Base-by-base conservation (phyloP, 2,888 invertebrate genomes). In the Linhomoeus sp. region DNA sequence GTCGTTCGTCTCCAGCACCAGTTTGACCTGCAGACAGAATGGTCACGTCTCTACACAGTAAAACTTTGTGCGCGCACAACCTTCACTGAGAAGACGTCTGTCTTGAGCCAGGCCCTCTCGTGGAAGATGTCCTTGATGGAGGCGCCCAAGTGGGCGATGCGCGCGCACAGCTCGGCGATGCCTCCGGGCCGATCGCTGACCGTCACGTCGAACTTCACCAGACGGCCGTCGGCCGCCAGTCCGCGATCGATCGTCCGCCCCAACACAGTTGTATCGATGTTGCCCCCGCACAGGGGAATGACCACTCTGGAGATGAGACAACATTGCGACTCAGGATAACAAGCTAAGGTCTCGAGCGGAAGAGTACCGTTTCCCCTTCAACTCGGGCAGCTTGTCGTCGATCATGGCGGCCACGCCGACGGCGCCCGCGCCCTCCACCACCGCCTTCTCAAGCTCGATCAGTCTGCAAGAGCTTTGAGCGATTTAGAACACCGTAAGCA, bases 91-190 rank as follows among this genome's bases (percentile, higher is more conserved):
- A 86, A 87, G 43, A 92, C 80, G 64, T 92, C 88, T 1, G 78
- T 77, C 49, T 77, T 78, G 17, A 90, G 76, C 88, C 88, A 90
- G 1, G 90, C 88, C 46, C 90, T 74, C 64, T 92, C 90, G 65
- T 92, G 90, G 68, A 85, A 80, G 49, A 92, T 86, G 62, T 90
- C 90, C 67, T 90, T 92, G 53, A 92, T 84, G 37, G 70, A 69
- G 9, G 60, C 71, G 37, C 72, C 72, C 20, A 65, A 50, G 38
- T 62, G 59, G 3, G 67, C 63, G 26, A 72, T 60, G n/a, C 66
- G 53, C 26, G 62, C 63, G 7, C 70, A 64, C 20, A 72, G 57
- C 51, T 72, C 71, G 17, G 62, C 61, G 26, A 62, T 71, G 20
- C 71, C 70, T 39, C 72, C 72, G 0, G 72, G 71, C 45, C 72